These are phyloP conservation scores for Syritta pipiens DNA, from an alignment of 2,888 invertebrate species.

Conservation along the genomic window DNA sequence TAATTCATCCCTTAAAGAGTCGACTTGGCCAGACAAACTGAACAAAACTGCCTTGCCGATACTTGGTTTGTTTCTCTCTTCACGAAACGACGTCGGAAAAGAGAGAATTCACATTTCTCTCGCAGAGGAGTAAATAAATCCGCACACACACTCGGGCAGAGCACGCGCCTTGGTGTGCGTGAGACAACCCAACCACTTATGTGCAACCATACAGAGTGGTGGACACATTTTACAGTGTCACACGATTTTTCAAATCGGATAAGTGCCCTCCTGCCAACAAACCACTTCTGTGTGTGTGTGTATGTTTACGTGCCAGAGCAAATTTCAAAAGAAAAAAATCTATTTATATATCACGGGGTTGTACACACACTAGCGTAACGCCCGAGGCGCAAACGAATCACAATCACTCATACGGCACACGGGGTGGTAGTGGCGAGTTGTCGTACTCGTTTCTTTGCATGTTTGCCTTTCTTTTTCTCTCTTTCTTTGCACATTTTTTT, in stretches of 20 bases:
- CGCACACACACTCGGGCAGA: neutral
- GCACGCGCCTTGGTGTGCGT: constrained; percentile 3
- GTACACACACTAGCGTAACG: constrained; percentile 28
- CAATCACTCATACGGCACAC: constrained; percentile 69
- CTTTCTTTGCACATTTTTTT: constrained; percentile 21
- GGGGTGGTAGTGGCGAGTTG: constrained; percentile 56
- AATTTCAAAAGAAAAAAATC: constrained; percentile 9
- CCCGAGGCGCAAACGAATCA: constrained; percentile 67
- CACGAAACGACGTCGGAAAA: neutral
- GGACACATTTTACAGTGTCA: constrained; percentile 73
- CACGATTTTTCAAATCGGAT: constrained; percentile 70
- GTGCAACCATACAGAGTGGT: constrained; percentile 43
- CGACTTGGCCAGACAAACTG: neutral
- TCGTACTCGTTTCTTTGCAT: constrained; percentile 55
- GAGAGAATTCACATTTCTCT: neutral
- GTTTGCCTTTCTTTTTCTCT: constrained; percentile 53
- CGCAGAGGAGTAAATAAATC: neutral
- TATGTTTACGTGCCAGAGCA: constrained; percentile 17
- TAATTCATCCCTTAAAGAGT: neutral
- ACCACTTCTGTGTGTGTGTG: constrained; percentile 17
- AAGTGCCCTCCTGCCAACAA: constrained; percentile 45
- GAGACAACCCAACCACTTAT: constrained; percentile 36
- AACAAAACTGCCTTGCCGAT: constrained; percentile 61
- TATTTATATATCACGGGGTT: constrained; percentile 16
- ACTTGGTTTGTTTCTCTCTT: constrained; percentile 58